A percentile compares a stretch with the other conserved stretches of the same genome.
Evolutionary conservation across 2,888 invertebrate species (phyloP).

Genomic region (Patella caerulea): DNA sequence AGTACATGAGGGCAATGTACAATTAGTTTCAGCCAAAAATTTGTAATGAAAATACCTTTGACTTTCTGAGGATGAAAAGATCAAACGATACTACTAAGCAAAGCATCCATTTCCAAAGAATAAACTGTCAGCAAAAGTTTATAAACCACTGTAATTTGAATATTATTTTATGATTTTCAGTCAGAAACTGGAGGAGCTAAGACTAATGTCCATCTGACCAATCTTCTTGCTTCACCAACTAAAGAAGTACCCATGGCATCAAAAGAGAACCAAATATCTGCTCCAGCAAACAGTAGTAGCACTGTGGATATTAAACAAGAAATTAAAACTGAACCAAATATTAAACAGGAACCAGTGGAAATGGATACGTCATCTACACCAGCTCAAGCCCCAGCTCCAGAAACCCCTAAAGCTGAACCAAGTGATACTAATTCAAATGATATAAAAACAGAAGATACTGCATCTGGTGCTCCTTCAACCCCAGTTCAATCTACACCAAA

Average conservation of each 20-base stretch:
- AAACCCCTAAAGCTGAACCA: conserved; percentile 10
- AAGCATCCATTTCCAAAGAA: too few species aligned
- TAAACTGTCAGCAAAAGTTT: too few species aligned
- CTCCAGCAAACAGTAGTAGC: conserved; percentile 22
- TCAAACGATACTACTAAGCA: too few species aligned
- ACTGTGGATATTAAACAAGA: conserved; percentile 54
- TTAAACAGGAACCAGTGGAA: conserved; percentile 7
- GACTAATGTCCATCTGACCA: conserved; percentile 11
- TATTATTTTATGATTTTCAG: too few species aligned
- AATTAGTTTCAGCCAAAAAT: too few species aligned
- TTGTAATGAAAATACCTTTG: too few species aligned
- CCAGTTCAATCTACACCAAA: conserved; percentile 20
- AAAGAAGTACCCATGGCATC: conserved; percentile 36
- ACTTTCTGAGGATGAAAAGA: too few species aligned
- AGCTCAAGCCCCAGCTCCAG: conserved; percentile 28
- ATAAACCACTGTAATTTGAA: too few species aligned
- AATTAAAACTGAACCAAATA: conserved; percentile 48
- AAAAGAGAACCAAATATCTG: conserved; percentile 21
- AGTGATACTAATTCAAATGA: conserved; percentile 18
- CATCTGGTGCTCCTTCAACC: conserved; percentile 17
- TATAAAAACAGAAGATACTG: conserved; percentile 23
- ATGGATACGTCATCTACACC: neutral
- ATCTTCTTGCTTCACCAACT: conserved; percentile 26
- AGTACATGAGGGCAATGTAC: too few species aligned
- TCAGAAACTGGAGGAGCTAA: too few species aligned